Percentiles rank a stretch among this genome's conserved stretches.
Conservation (phyloP, 2,888 invertebrate species). For the Autographa pulchrina region DNA sequence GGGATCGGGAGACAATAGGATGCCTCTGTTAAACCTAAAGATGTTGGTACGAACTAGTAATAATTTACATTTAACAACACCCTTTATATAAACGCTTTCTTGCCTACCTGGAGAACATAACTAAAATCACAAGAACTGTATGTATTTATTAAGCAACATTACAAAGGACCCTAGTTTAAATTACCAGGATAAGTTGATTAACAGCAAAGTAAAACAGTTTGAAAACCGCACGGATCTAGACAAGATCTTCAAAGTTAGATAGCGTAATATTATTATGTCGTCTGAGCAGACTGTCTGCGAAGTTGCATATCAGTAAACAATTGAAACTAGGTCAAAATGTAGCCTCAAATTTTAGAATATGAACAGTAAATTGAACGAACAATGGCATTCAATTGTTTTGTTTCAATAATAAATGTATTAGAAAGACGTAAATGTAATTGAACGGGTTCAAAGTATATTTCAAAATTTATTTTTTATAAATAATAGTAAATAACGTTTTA, state of each 20-base stretch:
- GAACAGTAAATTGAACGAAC: slow-evolving; percentile 2
- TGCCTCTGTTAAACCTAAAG: background rate
- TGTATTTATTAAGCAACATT: background rate
- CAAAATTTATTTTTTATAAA: too few species aligned
- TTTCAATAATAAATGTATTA: slow-evolving; percentile 4
- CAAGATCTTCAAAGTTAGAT: slow-evolving; percentile 29
- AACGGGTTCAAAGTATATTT: background rate
- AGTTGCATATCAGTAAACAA: slow-evolving; percentile 36
- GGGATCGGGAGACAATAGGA: background rate
- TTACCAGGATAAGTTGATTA: slow-evolving; percentile 1
- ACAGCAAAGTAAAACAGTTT: slow-evolving; percentile 6
- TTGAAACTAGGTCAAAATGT: slow-evolving; percentile 44
- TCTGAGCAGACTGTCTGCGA: slow-evolving; percentile 36
- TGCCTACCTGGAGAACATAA: too few species aligned
- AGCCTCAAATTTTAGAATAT: slow-evolving; percentile 15
- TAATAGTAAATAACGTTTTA: too few species aligned
- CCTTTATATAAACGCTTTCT: too few species aligned
- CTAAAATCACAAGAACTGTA: too few species aligned
- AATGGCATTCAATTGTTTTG: background rate
- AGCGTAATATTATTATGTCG: slow-evolving; percentile 17
- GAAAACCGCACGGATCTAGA: slow-evolving; percentile 4
- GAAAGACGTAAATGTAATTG: background rate
- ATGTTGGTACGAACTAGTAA: background rate
- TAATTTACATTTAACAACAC: background rate
- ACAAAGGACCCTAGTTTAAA: slow-evolving; percentile 1